A percentile compares a stretch with the other conserved stretches of the same genome.
phyloP scores from a whole-genome alignment of 2,113 vertebrate genomes.

The Coregonus clupeaformis region DNA sequence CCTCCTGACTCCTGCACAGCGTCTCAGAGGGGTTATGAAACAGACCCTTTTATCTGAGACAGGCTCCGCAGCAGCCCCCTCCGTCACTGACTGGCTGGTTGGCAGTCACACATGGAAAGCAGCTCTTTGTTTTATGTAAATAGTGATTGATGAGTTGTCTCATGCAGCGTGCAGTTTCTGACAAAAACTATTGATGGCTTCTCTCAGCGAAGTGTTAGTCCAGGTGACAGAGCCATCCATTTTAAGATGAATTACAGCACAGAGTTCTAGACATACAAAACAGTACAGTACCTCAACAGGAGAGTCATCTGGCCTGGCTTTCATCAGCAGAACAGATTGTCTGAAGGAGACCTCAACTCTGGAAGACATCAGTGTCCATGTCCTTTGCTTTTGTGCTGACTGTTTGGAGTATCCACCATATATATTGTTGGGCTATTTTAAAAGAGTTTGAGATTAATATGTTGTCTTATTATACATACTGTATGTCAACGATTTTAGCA shows the following conservation, averaged over 20 bases:
- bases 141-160: constrained; percentile 99
- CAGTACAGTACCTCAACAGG: constrained; percentile 75
- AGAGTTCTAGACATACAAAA: constrained; percentile 57
- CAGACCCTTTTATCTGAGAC: constrained; percentile 59
- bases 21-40: constrained; percentile 60
- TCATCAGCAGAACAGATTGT: constrained; percentile 80
- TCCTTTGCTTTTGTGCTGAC: neutral
- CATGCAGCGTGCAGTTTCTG: constrained; percentile 94
- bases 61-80: constrained; percentile 61
- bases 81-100: constrained; percentile 79
- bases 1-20: constrained; percentile 37
- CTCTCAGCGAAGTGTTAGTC: constrained; percentile 99
- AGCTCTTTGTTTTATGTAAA: constrained; percentile 98
- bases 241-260: constrained; percentile 95
- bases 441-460: neutral
- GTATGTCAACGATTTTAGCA: neutral
- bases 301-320: constrained; percentile 86
- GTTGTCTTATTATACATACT: neutral
- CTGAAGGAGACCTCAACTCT: constrained; percentile 82
- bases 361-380: constrained; percentile 57
- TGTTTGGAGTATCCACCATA: constrained; percentile 17
- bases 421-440: neutral
- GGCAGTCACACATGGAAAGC: constrained; percentile 69
- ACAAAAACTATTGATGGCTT: constrained; percentile 98
- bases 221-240: constrained; percentile 98